Conservation (phyloP, 2,888 invertebrate genomes). For the Cryptocheilus praepositus region DNA sequence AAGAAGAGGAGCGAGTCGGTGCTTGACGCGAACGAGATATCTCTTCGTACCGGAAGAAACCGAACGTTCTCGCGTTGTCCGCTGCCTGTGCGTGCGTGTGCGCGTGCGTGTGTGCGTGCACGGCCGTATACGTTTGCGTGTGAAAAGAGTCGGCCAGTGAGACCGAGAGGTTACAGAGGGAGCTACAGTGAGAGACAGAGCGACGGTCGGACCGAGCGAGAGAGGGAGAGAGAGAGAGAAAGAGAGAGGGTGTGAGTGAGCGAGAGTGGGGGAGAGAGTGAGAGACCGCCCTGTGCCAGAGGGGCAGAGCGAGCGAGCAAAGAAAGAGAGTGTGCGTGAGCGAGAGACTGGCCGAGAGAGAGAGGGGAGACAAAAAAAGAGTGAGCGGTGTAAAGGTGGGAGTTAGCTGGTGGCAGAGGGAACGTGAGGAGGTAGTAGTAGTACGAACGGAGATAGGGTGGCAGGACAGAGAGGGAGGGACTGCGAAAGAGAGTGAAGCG, state of each 20-base stretch:
- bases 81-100: not conserved
- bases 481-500: conserved; percentile 2
- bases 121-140: conserved; percentile 18
- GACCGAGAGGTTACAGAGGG: conserved; percentile 35
- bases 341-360: conserved; percentile 17
- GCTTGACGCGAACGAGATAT: conserved; percentile 21
- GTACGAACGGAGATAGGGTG: not conserved
- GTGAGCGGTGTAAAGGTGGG: conserved; percentile 34
- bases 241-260: conserved; percentile 23
- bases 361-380: conserved; percentile 26
- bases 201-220: conserved; percentile 21
- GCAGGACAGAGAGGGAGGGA: conserved; percentile 17
- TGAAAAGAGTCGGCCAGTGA: conserved; percentile 25
- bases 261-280: conserved; percentile 32
- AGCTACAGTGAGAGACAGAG: conserved; percentile 57
- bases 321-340: conserved; percentile 15
- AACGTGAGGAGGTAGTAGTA: conserved; percentile 9
- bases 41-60: conserved; percentile 27
- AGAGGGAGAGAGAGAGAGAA: conserved; percentile 12
- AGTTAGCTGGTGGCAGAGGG: conserved; percentile 11
- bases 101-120: not conserved
- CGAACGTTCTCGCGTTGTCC: conserved; percentile 8
- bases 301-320: conserved; percentile 20
- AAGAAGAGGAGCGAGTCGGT: conserved; percentile 12
- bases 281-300: conserved; percentile 21